Evolutionary conservation across 1,140 invertebrate species (phyloP).

Genomic region (Eciton burchellii): DNA sequence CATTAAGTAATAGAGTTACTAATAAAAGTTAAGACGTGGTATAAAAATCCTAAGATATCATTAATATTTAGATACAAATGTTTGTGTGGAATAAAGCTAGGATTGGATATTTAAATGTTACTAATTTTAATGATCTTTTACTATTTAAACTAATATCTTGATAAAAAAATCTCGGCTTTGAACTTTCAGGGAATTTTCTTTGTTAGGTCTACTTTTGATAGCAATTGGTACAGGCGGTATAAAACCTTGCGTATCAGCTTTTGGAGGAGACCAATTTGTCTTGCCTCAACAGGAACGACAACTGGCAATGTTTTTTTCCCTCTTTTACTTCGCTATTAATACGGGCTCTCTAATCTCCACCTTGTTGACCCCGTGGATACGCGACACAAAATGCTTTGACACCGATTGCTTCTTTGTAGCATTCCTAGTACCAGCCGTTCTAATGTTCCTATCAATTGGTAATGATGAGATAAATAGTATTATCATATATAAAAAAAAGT

Average conservation of each 20-base stretch:
- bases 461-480: slow-evolving; percentile 76
- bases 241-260: slow-evolving; percentile 98
- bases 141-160: neutral
- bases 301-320: slow-evolving; percentile 94
- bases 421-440: slow-evolving; percentile 95
- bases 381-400: slow-evolving; percentile 92
- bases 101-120: neutral
- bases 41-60: no score
- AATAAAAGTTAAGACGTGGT: no score
- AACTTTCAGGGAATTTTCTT: slow-evolving; percentile 88
- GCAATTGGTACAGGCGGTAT: slow-evolving; percentile 97
- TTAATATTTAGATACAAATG: no score
- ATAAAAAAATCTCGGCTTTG: neutral
- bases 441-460: slow-evolving; percentile 94
- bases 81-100: no score
- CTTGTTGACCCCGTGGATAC: slow-evolving; percentile 94
- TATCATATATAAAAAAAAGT: neutral
- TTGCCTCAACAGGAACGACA: slow-evolving; percentile 92
- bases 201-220: slow-evolving; percentile 93
- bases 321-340: slow-evolving; percentile 98
- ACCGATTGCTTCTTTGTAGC: slow-evolving; percentile 95
- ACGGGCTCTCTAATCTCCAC: slow-evolving; percentile 96
- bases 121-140: neutral
- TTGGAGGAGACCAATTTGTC: slow-evolving; percentile 98
- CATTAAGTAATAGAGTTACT: no score